Evolutionary conservation across 2,113 vertebrate species (phyloP).

Genomic region (Embiotoca jacksoni): DNA sequence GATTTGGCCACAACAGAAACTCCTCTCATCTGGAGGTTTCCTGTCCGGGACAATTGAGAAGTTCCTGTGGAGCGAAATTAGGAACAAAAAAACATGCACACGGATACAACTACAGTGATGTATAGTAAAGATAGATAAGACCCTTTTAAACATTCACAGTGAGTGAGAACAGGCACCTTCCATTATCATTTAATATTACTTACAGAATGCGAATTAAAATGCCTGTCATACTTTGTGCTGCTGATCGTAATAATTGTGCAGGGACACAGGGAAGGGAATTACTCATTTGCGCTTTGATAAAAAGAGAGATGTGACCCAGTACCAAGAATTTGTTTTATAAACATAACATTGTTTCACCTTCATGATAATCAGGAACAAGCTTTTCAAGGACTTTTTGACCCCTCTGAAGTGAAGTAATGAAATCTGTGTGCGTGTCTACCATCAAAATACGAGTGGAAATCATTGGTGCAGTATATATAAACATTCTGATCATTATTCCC

Average conservation of each 20-base stretch:
- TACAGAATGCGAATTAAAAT: slow-evolving; percentile 49
- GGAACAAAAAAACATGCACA: slow-evolving; percentile 15
- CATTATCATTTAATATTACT: slow-evolving; percentile 17
- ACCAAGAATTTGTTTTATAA: slow-evolving; percentile 28
- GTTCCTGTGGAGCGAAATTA: slow-evolving; percentile 70
- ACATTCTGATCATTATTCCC: neutral
- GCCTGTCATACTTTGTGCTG: slow-evolving; percentile 46
- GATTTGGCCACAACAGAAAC: slow-evolving; percentile 82
- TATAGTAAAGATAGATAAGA: neutral
- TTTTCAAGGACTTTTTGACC: slow-evolving; percentile 30
- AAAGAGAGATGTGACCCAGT: slow-evolving; percentile 42
- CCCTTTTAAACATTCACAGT: neutral
- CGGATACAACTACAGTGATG: neutral
- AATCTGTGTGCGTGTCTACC: neutral
- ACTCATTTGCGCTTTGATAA: slow-evolving; percentile 50
- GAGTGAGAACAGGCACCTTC: neutral
- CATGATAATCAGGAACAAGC: slow-evolving; percentile 20
- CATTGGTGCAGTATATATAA: neutral
- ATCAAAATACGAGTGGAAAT: neutral
- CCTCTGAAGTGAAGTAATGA: slow-evolving; percentile 27
- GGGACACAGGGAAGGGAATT: slow-evolving; percentile 40
- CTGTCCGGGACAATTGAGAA: slow-evolving; percentile 86
- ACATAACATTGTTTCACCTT: slow-evolving; percentile 42
- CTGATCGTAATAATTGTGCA: slow-evolving; percentile 50
- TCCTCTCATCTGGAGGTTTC: slow-evolving; percentile 86